A percentile compares a stretch with the other conserved stretches of the same genome.
Evolutionary conservation across 2,797 vertebrate species (phyloP).

Genomic region (Nyctalus aviator): DNA sequence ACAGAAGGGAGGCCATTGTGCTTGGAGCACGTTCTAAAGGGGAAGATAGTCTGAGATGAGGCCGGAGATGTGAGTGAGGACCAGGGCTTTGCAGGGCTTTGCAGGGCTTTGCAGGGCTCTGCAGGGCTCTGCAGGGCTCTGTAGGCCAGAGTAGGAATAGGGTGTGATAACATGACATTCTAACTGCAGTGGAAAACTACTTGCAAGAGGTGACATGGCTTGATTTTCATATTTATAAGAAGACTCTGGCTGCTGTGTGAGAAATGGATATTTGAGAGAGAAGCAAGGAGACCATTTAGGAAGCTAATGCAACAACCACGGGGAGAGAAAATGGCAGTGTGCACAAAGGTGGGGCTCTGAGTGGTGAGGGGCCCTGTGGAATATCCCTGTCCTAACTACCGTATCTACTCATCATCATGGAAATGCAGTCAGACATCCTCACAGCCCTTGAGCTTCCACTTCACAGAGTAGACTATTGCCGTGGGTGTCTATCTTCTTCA

Average conservation of each 20-base stretch:
- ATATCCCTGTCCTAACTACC: no score
- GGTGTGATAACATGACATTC: neutral
- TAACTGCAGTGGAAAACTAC: neutral
- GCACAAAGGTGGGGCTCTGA: neutral
- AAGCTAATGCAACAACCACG: no score
- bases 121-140: neutral
- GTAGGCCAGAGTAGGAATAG: neutral
- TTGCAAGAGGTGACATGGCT: neutral
- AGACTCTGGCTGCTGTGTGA: neutral
- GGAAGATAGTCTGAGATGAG: neutral
- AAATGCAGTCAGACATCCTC: neutral
- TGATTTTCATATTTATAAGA: constrained; percentile 1
- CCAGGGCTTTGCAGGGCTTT: neutral
- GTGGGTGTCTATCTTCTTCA: neutral
- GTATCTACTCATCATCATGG: neutral
- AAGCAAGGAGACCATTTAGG: neutral
- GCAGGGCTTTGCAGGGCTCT: neutral
- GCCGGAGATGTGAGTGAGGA: neutral
- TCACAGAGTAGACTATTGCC: neutral
- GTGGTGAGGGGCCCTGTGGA: neutral
- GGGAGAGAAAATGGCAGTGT: neutral
- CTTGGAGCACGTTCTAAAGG: neutral
- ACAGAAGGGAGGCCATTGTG: neutral
- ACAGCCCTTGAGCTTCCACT: neutral
- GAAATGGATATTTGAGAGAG: neutral